Evolutionary conservation across 2,888 invertebrate genomes (phyloP).

Genomic region (Drosophila pegasa): DNA sequence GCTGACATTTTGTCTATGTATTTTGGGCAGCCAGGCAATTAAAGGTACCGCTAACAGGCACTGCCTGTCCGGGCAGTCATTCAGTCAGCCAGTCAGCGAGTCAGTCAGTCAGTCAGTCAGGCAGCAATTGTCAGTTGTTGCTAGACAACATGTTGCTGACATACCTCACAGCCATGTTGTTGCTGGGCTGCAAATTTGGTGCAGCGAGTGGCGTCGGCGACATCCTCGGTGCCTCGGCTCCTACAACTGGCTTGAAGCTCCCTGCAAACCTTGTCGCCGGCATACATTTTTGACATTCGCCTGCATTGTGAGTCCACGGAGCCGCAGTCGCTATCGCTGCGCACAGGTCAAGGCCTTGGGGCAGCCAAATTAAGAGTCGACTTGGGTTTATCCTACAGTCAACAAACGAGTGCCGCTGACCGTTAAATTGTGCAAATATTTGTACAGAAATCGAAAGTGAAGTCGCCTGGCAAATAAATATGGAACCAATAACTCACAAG

Average conservation of each 20-base stretch:
- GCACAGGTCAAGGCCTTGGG: slow-evolving; percentile 60
- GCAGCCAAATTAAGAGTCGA: slow-evolving; percentile 28
- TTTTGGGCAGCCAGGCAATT: slow-evolving; percentile 66
- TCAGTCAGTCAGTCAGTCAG: slow-evolving; percentile 51
- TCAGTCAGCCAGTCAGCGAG: slow-evolving; percentile 49
- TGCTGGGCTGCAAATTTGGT: slow-evolving; percentile 60
- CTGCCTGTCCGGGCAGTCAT: slow-evolving; percentile 54
- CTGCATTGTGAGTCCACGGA: slow-evolving; percentile 16
- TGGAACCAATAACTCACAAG: slow-evolving; percentile 45
- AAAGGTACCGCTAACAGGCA: slow-evolving; percentile 67
- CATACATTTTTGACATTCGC: slow-evolving; percentile 50
- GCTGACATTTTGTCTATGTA: slow-evolving; percentile 58
- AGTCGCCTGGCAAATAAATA: slow-evolving; percentile 69
- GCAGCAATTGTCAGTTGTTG: slow-evolving; percentile 55
- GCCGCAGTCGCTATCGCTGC: background rate
- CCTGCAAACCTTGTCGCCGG: slow-evolving; percentile 20
- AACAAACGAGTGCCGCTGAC: slow-evolving; percentile 56
- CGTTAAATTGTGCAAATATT: slow-evolving; percentile 74
- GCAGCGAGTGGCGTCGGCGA: slow-evolving; percentile 45
- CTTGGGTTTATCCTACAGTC: slow-evolving; percentile 35
- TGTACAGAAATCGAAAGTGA: slow-evolving; percentile 64
- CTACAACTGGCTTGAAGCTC: slow-evolving; percentile 48
- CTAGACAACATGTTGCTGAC: slow-evolving; percentile 65
- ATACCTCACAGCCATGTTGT: slow-evolving; percentile 52
- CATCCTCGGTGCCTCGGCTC: slow-evolving; percentile 56